Base-by-base conservation (phyloP, 2,113 vertebrate species). In the Calypte anna region DNA sequence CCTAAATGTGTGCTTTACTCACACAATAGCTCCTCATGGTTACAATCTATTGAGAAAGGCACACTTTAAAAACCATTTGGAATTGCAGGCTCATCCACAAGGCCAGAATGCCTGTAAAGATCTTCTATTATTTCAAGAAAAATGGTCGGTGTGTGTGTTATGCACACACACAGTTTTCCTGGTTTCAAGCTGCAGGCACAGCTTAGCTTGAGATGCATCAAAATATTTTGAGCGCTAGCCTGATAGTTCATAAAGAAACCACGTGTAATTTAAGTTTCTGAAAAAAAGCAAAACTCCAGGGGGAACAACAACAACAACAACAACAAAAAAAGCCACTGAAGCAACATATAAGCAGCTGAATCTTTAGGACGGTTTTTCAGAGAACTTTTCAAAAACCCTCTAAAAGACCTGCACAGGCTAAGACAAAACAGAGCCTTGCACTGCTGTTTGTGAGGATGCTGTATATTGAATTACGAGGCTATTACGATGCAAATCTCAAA, bases 401-500 rank as follows among this genome's bases (percentile, higher is more conserved):
- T 86, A 86, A 93, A 92, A 90, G 91, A 88, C 44, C 59, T 33
- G 50, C 59, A 40, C 11, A 9, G 11, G 48, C 80, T 70, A 86
- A 91, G 62, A 94, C 94, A 97, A 95, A 97, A 93, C 91, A 89
- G 50, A 94, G 86, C 89, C 90, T 54, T 64, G 85, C 92, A 50
- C 82, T 69, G 91, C 70, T 86, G 10, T 57, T 94, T 96, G 77
- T 64, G 91, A 96, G 94, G 94, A 94, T 95, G 94, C 82, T 94
- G 88, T 95, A 96, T 90, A 94, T 92, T 86, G 91, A 94, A 85
- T 95, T 94, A 90, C 73, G 4, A 93, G 86, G 92, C 91, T 78
- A 97, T 97, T 97, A 94, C 95, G 24, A 97, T 97, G 97, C 96
- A 97, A 97, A 97, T 97, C 95, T 97, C 95, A 94, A 90, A 96